Evolutionary conservation across 2,113 vertebrate genomes (phyloP), one percentile per base, ranked within the genome.

Genomic region (Cnemophilus loriae): DNA sequence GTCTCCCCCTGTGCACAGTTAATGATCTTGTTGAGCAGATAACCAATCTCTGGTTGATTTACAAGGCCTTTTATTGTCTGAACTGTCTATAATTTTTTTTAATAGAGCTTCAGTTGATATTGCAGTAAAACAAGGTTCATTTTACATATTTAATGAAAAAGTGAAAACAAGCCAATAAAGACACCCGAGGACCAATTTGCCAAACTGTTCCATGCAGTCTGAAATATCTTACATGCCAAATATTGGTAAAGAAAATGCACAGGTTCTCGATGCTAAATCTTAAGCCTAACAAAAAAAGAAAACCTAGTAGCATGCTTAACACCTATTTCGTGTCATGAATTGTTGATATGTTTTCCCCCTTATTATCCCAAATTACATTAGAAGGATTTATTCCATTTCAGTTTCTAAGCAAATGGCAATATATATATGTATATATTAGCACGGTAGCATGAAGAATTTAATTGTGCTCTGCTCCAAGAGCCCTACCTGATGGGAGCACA

Each of bases 101-200:
- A 96, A 96, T 87, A 95, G 90, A 47, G 52, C 74, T 95, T 85
- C 89, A 83, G 88, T 83, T 94, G 90, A 94, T 93, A 94, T 32
- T 49, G 75, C 81, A 83, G 74, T 93, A 85, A 96, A 96, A 90
- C 80, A 85, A 87, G 65, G 80, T 76, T 93, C 74, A 2, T 92
- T 96, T 93, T 93, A 95, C 90, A 91, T 97, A 93, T 96, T 95
- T 95, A 96, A 94, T 87, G 90, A 92, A 92, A 95, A 94, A 93
- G 84, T 59, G 88, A 91, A 94, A 96, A 92, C 84, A 96, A 97
- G 86, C 77, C 84, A 93, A 95, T 95, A 91, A 95, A 87, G 89
- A 90, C n/a, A 67, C 64, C 84, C 89, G 90, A 94, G 64, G 80
- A 84, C 87, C 88, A 87, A 95, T 90, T 93, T 95, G 59, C 77